phyloP scores from a whole-genome alignment of 1,140 invertebrate species.

The Aleiodes sp. region DNA sequence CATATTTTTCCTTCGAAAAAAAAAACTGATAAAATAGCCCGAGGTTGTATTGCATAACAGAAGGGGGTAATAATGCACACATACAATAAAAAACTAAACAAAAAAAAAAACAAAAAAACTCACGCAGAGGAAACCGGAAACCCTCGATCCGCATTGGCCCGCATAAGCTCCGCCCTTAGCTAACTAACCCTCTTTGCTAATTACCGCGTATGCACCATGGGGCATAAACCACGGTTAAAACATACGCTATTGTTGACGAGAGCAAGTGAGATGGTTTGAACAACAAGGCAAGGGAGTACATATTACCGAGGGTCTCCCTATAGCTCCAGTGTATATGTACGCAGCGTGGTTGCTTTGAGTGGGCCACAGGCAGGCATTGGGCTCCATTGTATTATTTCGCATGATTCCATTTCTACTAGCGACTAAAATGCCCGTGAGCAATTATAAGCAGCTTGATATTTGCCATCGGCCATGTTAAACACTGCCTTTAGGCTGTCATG shows the following conservation, averaged over 20 bases:
- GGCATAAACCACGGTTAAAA: conserved; percentile 21
- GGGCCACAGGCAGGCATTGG: conserved; percentile 38
- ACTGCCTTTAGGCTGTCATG: conserved; percentile 42
- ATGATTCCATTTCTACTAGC: conserved; percentile 45
- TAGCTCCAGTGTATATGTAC: conserved; percentile 10
- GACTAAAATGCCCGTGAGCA: conserved; percentile 49
- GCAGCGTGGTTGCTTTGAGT: conserved; percentile 38
- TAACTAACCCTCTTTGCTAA: conserved; percentile 61
- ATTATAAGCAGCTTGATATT: conserved; percentile 46
- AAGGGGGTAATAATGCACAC: conserved; percentile 6
- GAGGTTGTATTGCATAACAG: conserved; percentile 3
- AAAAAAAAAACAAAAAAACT: neutral
- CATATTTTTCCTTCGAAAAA: no score
- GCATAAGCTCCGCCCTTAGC: conserved; percentile 56
- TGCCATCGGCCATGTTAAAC: conserved; percentile 52
- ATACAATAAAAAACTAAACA: neutral
- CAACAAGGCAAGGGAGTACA: conserved; percentile 18
- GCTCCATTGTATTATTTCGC: conserved; percentile 50
- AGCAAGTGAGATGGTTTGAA: conserved; percentile 11
- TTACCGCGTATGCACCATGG: conserved; percentile 45
- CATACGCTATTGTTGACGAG: conserved; percentile 24
- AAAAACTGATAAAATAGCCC: neutral
- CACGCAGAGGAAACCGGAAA: conserved; percentile 14
- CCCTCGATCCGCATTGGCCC: conserved; percentile 47
- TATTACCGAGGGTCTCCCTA: neutral